phyloP scores from a whole-genome alignment of 2,113 vertebrate genomes.

The Sciurus niger region DNA sequence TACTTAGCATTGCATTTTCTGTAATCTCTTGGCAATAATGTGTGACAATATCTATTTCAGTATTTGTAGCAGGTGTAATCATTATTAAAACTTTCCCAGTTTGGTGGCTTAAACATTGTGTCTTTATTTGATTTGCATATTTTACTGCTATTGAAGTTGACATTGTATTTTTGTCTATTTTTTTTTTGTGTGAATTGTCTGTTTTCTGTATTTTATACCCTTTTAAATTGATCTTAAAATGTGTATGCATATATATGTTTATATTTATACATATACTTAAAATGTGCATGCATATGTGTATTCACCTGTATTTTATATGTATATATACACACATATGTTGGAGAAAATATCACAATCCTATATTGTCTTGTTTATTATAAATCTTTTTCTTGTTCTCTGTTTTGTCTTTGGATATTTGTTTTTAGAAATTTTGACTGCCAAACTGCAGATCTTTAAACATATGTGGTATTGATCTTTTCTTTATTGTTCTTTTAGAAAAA shows the following conservation, averaged over 20 bases:
- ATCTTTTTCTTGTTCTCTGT: not conserved
- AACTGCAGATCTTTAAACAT: not conserved
- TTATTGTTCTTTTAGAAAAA: slow-evolving; percentile 16
- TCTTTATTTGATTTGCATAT: not conserved
- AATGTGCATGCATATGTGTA: not conserved
- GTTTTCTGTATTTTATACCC: not conserved
- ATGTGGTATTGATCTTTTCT: not conserved
- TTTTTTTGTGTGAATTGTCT: not conserved
- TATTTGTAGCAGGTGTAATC: not conserved
- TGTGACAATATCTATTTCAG: slow-evolving; percentile 13
- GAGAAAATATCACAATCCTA: not conserved
- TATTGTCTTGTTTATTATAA: not conserved
- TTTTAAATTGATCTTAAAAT: not conserved
- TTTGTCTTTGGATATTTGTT: not conserved
- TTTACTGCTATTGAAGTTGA: slow-evolving; percentile 20
- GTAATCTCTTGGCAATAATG: not conserved
- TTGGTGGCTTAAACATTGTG: not conserved
- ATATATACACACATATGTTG: not conserved
- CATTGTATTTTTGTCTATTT: not conserved
- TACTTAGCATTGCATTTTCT: not conserved
- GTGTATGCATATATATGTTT: not conserved
- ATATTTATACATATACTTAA: not conserved
- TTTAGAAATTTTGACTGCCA: not conserved
- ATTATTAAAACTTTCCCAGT: not conserved
- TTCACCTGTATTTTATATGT: too few relatives aligned